Evolutionary conservation across 2,113 vertebrate genomes (phyloP), one percentile per base, ranked within the genome.

Genomic region (Delphinapterus leucas): DNA sequence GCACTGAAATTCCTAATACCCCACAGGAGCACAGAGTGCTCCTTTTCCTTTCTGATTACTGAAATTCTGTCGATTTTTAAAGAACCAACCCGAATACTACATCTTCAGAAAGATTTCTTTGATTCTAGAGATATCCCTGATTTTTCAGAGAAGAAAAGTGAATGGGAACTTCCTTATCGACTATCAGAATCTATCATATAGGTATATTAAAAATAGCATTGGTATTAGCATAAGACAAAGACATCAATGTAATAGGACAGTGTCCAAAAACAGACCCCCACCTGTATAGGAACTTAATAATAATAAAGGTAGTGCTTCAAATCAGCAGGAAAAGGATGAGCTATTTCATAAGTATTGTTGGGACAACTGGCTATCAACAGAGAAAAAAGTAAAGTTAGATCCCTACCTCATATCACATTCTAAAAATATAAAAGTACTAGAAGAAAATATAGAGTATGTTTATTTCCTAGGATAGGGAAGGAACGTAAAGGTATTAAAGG

Each of bases 131-230:
- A 53, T 15, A 3, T 74, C 41, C 4, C 68, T 88, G 38, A 96
- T 80, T 85, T 92, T 68, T 41, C 25, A 81, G 15, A 94, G 36
- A 80, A 81, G 10, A 60, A 81, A 26, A 41, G 1, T 70, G 26
- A 94, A 88, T 12, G 44, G 31, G 14, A 96, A 96, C 41, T 33
- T 68, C n/a, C 23, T 18, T 47, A 61, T 7, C 11, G 25, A 8
- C 73, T 76, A 92, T 47, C 84, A 96, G 88, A 89, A 80, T 89
- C 58, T 68, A 93, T n/a, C 90, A 93, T 25, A 23, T 12, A 71
- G 28, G 31, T 61, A 60, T 36, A 92, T 44, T 88, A 88, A 84
- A 79, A 86, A 82, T 36, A 76, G 44, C 36, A 61, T 70, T 93
- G 81, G 8, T 82, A 93, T 65, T 81, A 53, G 41, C 15, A 93